Percentiles rank a stretch among this genome's conserved stretches.
Evolutionary conservation across 2,113 vertebrate genomes (phyloP).

Genomic region (Cettia cetti): DNA sequence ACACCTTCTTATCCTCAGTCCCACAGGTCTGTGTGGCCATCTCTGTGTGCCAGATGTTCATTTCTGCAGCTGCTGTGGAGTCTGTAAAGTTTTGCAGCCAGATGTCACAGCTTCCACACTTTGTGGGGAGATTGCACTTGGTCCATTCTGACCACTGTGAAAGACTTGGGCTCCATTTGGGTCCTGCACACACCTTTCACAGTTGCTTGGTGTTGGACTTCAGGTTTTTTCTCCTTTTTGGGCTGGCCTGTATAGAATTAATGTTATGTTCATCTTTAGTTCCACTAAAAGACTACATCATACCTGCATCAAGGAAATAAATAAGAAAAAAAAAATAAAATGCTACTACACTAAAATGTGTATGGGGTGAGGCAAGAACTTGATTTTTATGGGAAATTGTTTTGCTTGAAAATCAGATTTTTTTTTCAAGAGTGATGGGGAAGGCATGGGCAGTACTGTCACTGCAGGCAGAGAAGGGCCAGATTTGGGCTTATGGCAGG

Average conservation of each 20-base stretch:
- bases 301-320: neutral
- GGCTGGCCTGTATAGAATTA: neutral
- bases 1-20: neutral
- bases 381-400: neutral
- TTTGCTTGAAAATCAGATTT: neutral
- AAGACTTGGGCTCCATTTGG: neutral
- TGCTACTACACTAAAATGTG: neutral
- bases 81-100: neutral
- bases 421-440: neutral
- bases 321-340: neutral
- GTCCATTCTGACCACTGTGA: neutral
- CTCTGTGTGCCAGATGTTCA: conserved; percentile 1
- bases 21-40: neutral
- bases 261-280: neutral
- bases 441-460: neutral
- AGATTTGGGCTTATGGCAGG: neutral
- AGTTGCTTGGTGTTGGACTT: neutral
- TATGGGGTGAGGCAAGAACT: neutral
- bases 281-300: neutral
- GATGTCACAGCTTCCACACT: neutral
- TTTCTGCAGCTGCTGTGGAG: neutral
- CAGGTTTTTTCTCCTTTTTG: neutral
- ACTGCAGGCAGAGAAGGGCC: neutral
- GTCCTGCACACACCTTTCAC: neutral
- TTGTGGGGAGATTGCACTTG: neutral